phyloP scores from a whole-genome alignment of 2,888 invertebrate species.

The Megalurothrips usitatus region DNA sequence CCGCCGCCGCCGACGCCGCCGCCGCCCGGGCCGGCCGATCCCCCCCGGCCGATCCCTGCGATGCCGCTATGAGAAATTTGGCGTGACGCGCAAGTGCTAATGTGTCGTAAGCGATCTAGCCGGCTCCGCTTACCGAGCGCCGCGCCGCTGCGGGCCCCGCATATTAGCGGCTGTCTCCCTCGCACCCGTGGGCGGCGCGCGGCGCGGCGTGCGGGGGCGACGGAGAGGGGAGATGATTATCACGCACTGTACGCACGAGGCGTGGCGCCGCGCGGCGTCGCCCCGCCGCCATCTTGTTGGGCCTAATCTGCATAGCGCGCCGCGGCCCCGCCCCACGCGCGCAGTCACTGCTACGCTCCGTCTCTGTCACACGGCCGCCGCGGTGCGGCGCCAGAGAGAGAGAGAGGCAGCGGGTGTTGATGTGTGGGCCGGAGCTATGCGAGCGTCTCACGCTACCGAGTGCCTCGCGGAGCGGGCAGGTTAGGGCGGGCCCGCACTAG shows the following conservation, averaged over 20 bases:
- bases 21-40: too few species aligned
- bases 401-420: neutral
- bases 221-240: neutral
- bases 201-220: neutral
- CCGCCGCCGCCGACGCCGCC: too few species aligned
- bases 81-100: neutral
- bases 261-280: neutral
- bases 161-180: neutral
- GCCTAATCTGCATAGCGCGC: constrained; percentile 16
- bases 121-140: neutral
- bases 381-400: too few species aligned
- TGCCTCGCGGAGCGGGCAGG: too few species aligned
- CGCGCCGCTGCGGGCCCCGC: neutral
- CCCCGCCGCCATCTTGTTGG: constrained; percentile 12
- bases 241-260: constrained; percentile 7
- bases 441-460: too few species aligned
- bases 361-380: neutral
- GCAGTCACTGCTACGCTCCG: neutral
- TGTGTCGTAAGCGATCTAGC: constrained; percentile 13
- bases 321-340: constrained; percentile 18
- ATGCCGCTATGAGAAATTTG: neutral
- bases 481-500: too few species aligned
- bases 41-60: too few species aligned
- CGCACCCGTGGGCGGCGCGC: neutral
- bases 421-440: neutral